Conservation (phyloP, 2,797 vertebrate genomes). For the Novumbra hubbsi region DNA sequence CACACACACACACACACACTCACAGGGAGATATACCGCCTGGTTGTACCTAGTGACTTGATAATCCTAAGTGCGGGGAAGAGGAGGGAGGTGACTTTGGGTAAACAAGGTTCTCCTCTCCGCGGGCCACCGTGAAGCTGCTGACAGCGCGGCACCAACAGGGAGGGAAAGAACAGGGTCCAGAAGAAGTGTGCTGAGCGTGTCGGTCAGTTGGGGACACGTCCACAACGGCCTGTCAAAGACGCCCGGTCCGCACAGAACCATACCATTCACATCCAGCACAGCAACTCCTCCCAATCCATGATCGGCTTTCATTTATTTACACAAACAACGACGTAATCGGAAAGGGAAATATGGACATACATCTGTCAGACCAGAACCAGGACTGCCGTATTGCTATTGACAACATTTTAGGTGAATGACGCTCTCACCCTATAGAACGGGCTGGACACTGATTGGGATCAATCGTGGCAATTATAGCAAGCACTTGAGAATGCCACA, state of each 20-base stretch:
- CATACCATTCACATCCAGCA: no score
- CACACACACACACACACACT: constrained; percentile 20
- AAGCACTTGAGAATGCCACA: no score
- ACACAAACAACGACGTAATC: no score
- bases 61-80: not conserved
- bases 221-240: not conserved
- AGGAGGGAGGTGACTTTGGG: not conserved
- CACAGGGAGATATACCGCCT: constrained; percentile 10
- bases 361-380: no score
- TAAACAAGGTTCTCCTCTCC: not conserved
- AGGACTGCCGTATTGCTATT: no score
- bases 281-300: no score
- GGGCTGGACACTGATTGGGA: no score
- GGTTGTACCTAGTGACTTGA: not conserved
- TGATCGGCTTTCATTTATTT: no score
- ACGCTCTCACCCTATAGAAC: no score
- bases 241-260: not conserved
- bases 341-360: no score
- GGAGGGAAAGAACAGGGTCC: not conserved
- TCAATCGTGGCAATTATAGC: no score
- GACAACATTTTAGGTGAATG: no score
- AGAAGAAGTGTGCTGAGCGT: not conserved
- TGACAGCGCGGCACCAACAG: not conserved
- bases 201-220: not conserved
- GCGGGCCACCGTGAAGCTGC: not conserved